These are phyloP conservation scores for Bombus turneri DNA, from an alignment of 1,140 invertebrate genomes.

Conservation along the genomic window DNA sequence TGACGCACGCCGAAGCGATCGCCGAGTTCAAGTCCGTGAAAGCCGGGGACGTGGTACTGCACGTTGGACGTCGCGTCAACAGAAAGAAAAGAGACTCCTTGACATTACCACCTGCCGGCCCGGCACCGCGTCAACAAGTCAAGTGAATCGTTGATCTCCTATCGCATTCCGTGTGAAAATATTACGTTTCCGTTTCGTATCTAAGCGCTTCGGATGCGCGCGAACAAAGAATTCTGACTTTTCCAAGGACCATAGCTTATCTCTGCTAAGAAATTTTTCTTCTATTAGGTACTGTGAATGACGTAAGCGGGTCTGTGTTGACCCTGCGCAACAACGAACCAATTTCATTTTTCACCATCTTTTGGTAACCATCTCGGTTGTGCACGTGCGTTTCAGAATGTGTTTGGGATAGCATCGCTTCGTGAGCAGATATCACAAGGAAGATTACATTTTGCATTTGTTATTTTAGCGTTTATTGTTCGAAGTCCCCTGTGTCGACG, in stretches of 20 bases:
- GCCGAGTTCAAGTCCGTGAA: slow-evolving; percentile 94
- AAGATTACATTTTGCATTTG: not conserved
- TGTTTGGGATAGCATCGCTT: not conserved
- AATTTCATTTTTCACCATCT: not conserved
- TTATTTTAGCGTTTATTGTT: not conserved
- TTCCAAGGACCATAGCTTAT: too few species aligned
- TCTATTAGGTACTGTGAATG: slow-evolving; percentile 29
- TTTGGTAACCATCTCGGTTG: not conserved
- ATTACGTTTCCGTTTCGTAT: not conserved
- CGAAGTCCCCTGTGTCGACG: not conserved
- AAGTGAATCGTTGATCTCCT: slow-evolving; percentile 54
- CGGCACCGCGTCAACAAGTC: slow-evolving; percentile 60
- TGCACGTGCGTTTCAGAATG: not conserved
- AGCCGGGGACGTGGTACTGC: slow-evolving; percentile 91
- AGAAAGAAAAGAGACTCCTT: slow-evolving; percentile 78
- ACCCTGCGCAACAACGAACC: not conserved
- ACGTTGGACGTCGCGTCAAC: slow-evolving; percentile 87
- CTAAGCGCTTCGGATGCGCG: not conserved
- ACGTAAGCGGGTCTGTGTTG: slow-evolving; percentile 1
- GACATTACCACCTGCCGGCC: slow-evolving; percentile 53
- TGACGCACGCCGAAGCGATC: slow-evolving; percentile 95
- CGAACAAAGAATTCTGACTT: too few species aligned
- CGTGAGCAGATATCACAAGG: too few species aligned
- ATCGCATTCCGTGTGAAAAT: slow-evolving; percentile 25
- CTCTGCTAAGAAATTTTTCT: not conserved